Percentiles rank a stretch among this genome's conserved stretches.
Evolutionary conservation across 2,888 invertebrate species (phyloP).

Genomic region (Agrenia bidenticulata): DNA sequence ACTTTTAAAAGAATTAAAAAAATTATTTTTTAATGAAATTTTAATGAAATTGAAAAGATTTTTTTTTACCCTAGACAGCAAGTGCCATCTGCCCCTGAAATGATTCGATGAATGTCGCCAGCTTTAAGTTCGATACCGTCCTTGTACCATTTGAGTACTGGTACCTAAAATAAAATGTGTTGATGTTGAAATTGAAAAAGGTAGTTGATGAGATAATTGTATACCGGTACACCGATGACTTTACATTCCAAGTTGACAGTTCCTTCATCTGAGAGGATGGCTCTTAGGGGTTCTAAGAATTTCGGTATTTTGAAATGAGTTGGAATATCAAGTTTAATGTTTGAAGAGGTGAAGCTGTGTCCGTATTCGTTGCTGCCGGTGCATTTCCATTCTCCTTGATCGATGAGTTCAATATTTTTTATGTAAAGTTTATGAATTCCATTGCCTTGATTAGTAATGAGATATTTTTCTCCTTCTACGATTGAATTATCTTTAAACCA

Average conservation of each 20-base stretch:
- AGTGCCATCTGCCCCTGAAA: constrained; percentile 84
- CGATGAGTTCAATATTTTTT: too few species aligned
- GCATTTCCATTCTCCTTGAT: constrained; percentile 86
- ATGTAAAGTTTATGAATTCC: too few species aligned
- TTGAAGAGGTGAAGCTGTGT: constrained; percentile 83
- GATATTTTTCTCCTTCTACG: constrained; percentile 67
- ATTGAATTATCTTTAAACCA: constrained; percentile 89
- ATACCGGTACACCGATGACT: constrained; percentile 53
- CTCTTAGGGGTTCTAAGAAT: constrained; percentile 80
- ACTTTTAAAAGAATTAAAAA: too few species aligned
- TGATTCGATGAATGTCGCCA: constrained; percentile 86
- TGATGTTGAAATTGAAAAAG: too few species aligned
- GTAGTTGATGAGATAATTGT: too few species aligned
- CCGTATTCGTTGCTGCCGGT: constrained; percentile 86
- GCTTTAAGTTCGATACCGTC: constrained; percentile 85
- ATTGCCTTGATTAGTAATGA: too few species aligned
- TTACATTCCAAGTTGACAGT: constrained; percentile 90
- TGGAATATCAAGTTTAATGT: constrained; percentile 73
- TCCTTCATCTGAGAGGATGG: constrained; percentile 81
- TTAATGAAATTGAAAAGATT: too few species aligned
- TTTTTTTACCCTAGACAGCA: constrained; percentile 77
- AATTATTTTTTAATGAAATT: too few species aligned
- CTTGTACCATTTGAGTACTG: constrained; percentile 87
- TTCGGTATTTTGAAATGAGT: constrained; percentile 69
- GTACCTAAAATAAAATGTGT: constrained; percentile 55